A percentile compares a stretch with the other conserved stretches of the same genome.
Evolutionary conservation across 2,888 invertebrate genomes (phyloP).

Genomic region (Platerodrilus igneus): DNA sequence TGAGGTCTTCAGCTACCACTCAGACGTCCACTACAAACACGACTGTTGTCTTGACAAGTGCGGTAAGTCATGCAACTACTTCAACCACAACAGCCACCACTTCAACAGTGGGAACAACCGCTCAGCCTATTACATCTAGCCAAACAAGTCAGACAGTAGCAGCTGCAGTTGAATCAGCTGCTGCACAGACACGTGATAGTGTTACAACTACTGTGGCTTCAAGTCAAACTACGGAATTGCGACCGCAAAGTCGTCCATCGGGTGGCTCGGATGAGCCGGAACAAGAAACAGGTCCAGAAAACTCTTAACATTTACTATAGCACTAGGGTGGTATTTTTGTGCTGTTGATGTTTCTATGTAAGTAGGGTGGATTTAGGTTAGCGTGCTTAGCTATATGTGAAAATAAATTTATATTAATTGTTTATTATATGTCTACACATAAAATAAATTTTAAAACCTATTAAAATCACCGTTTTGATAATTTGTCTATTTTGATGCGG

Average conservation of each 20-base stretch:
- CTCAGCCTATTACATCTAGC: constrained; percentile 43
- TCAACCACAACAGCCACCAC: constrained; percentile 50
- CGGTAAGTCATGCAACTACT: constrained; percentile 38
- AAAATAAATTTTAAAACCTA: too few relatives aligned
- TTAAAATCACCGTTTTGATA: too few relatives aligned
- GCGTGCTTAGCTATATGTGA: too few relatives aligned
- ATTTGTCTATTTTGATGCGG: too few relatives aligned
- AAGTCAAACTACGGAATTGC: constrained; percentile 38
- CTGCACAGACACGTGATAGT: constrained; percentile 36
- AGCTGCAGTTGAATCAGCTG: constrained; percentile 39
- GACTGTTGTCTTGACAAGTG: constrained; percentile 20
- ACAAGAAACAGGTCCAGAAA: too few relatives aligned
- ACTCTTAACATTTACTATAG: too few relatives aligned
- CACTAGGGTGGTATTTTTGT: too few relatives aligned
- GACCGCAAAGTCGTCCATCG: constrained; percentile 32
- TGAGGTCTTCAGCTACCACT: constrained; percentile 44
- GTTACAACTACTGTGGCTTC: constrained; percentile 29
- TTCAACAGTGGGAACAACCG: constrained; percentile 43
- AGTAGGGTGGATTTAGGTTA: too few relatives aligned
- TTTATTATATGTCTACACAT: too few relatives aligned
- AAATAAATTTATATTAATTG: too few relatives aligned
- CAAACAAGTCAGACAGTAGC: constrained; percentile 46
- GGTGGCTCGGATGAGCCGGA: constrained; percentile 42
- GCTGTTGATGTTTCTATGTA: too few relatives aligned
- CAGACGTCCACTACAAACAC: constrained; percentile 41